phyloP scores from a whole-genome alignment of 2,888 invertebrate species.

The Macropis europaea region DNA sequence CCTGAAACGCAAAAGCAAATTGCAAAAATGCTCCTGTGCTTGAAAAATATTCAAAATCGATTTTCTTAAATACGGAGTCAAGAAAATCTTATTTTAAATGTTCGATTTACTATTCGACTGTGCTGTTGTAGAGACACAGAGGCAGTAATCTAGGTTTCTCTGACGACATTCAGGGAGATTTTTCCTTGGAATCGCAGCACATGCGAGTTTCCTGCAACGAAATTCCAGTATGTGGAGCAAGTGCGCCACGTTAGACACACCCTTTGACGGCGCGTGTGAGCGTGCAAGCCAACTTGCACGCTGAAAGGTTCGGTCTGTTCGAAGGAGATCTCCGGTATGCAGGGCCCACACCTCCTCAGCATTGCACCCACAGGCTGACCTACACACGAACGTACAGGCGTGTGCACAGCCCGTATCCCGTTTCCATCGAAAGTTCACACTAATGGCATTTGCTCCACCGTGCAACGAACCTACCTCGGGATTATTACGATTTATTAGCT shows the following conservation, averaged over 20 bases:
- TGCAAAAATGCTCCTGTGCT: no score
- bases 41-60: no score
- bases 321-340: constrained; percentile 65
- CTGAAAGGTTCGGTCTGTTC: constrained; percentile 53
- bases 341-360: constrained; percentile 62
- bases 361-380: constrained; percentile 68
- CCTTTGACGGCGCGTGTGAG: constrained; percentile 31
- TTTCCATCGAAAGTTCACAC: constrained; percentile 75
- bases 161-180: neutral
- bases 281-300: constrained; percentile 18
- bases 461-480: constrained; percentile 41
- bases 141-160: no score
- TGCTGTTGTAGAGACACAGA: no score
- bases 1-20: no score
- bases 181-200: neutral
- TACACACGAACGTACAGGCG: constrained; percentile 63
- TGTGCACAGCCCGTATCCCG: constrained; percentile 56
- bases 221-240: constrained; percentile 35
- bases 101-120: no score
- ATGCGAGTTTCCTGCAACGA: neutral
- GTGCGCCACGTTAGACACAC: constrained; percentile 39
- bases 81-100: no score
- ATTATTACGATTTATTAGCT: constrained; percentile 74
- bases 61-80: no score
- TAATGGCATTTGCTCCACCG: constrained; percentile 72